A percentile compares a stretch with the other conserved stretches of the same genome.
phyloP scores from a whole-genome alignment of 2,797 vertebrate species.

The Argya squamiceps region DNA sequence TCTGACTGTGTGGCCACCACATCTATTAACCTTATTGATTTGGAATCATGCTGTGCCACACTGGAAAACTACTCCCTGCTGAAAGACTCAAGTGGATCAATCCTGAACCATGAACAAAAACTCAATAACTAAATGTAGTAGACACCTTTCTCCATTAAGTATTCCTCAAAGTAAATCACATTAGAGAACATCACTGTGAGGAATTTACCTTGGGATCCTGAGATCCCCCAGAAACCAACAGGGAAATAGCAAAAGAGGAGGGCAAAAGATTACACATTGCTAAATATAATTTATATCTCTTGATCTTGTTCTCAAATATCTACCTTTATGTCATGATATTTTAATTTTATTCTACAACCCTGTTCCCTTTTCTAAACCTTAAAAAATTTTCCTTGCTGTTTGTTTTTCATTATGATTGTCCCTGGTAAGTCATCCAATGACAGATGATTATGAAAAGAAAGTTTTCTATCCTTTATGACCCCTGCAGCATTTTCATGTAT shows the following conservation, averaged over 20 bases:
- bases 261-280: not conserved
- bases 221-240: conserved; percentile 13
- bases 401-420: not conserved
- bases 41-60: conserved; percentile 87
- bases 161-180: conserved; percentile 86
- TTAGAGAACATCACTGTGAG: conserved; percentile 60
- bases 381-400: not conserved
- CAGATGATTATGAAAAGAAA: not conserved
- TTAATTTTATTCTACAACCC: not conserved
- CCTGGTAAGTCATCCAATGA: not conserved
- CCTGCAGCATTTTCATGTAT: conserved; percentile 45
- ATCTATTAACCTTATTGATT: conserved; percentile 99
- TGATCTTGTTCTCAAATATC: not conserved
- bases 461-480: conserved; percentile 7
- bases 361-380: not conserved
- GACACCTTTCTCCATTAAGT: conserved; percentile 80
- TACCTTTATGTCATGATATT: not conserved
- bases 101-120: conserved; percentile 88
- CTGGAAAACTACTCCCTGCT: conserved; percentile 88
- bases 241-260: not conserved
- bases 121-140: conserved; percentile 87
- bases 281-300: conserved; percentile 5
- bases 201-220: conserved; percentile 48
- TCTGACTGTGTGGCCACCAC: conserved; percentile 92
- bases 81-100: conserved; percentile 93